A percentile compares a stretch with the other conserved stretches of the same genome.
Conservation (phyloP, 2,797 vertebrate species). For the Lutjanus campechanus region DNA sequence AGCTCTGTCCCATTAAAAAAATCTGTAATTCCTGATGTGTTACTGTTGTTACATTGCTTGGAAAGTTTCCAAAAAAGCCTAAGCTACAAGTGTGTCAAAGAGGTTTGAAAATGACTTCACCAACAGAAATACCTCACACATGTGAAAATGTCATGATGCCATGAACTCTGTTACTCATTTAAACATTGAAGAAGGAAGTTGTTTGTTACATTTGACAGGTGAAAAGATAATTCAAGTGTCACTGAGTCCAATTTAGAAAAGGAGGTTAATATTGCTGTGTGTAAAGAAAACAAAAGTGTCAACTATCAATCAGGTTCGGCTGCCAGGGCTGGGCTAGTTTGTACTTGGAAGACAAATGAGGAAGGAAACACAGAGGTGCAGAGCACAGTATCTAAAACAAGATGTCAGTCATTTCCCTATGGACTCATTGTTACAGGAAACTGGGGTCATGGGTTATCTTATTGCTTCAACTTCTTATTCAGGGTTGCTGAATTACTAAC, state of each 20-base stretch:
- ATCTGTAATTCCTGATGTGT: neutral
- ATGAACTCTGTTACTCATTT: neutral
- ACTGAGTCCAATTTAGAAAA: neutral
- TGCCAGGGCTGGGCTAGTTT: neutral
- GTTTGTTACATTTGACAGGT: neutral
- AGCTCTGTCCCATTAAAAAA: neutral
- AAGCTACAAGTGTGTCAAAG: neutral
- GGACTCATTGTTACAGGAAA: conserved; percentile 6
- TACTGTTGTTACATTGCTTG: neutral
- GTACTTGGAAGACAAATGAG: neutral
- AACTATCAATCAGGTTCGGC: neutral
- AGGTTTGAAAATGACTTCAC: neutral
- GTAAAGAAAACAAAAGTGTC: neutral
- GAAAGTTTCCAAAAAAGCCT: neutral
- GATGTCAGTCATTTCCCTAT: conserved; percentile 1
- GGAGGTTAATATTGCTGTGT: neutral
- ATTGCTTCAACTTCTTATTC: neutral
- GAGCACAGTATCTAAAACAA: neutral
- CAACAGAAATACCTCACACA: neutral
- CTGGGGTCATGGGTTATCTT: neutral
- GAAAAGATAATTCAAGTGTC: neutral
- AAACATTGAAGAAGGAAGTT: neutral
- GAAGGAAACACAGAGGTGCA: neutral
- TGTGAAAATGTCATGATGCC: neutral
- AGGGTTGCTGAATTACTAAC: neutral